phyloP scores from a whole-genome alignment of 2,888 invertebrate genomes.

The Nemotelus nigrinus region DNA sequence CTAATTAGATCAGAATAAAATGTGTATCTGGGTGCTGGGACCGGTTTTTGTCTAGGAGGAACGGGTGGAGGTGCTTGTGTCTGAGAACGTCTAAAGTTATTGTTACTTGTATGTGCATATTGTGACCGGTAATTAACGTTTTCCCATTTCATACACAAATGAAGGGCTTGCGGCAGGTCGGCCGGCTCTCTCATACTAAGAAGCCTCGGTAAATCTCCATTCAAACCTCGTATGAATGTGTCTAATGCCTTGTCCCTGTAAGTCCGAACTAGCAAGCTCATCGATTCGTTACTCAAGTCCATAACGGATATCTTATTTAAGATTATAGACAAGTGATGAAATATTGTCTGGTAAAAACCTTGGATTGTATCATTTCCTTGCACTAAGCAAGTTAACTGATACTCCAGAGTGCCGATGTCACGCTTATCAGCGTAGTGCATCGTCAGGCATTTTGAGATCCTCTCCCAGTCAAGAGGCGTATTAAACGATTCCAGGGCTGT shows the following conservation, averaged over 20 bases:
- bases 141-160: conserved; percentile 1
- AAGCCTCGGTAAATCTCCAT: conserved; percentile 25
- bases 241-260: conserved; percentile 39
- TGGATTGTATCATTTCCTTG: conserved; percentile 37
- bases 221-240: conserved; percentile 41
- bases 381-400: conserved; percentile 36
- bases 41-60: no score
- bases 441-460: conserved; percentile 38
- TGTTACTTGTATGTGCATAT: background rate
- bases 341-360: conserved; percentile 40
- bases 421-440: conserved; percentile 45
- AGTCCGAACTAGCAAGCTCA: background rate
- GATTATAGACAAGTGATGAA: conserved; percentile 34
- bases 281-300: conserved; percentile 21
- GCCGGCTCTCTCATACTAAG: conserved; percentile 35
- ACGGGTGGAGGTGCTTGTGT: no score
- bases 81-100: no score
- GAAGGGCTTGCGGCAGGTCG: conserved; percentile 37
- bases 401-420: conserved; percentile 35
- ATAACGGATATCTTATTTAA: conserved; percentile 31
- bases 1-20: no score
- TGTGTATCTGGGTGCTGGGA: no score
- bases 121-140: background rate
- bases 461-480: conserved; percentile 41
- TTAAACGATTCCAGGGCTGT: conserved; percentile 46